Conservation (phyloP, 1,140 invertebrate genomes). For the Zeugodacus cucurbitae region DNA sequence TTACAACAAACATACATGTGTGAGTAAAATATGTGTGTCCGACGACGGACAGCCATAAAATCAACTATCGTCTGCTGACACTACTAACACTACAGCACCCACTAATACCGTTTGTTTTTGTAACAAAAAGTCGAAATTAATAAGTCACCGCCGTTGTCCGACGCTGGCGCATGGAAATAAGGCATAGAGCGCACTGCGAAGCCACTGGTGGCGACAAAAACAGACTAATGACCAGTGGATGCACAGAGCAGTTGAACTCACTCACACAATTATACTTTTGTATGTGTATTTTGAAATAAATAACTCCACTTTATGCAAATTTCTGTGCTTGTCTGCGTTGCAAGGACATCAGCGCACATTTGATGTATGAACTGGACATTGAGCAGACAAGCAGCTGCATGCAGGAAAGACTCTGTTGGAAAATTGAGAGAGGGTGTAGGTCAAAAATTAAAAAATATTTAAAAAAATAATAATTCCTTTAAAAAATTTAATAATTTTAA, state of each 20-base stretch:
- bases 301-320: neutral
- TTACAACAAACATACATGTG: neutral
- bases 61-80: neutral
- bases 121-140: constrained; percentile 10
- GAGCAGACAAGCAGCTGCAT: neutral
- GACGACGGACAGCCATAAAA: neutral
- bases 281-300: neutral
- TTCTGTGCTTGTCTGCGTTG: neutral
- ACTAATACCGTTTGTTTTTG: neutral
- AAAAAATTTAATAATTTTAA: too few species aligned
- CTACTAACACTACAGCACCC: neutral
- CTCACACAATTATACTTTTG: neutral
- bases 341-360: constrained; percentile 59
- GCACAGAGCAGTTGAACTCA: neutral
- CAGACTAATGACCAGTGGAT: constrained; percentile 22
- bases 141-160: neutral
- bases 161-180: neutral
- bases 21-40: neutral
- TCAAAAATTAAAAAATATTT: too few species aligned
- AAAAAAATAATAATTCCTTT: too few species aligned
- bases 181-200: neutral
- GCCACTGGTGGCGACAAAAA: neutral
- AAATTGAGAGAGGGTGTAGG: neutral
- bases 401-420: neutral
- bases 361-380: constrained; percentile 39